Percentiles rank a stretch among this genome's conserved stretches.
Conservation (phyloP, 2,888 invertebrate genomes). For the Pediacus dermestoides region DNA sequence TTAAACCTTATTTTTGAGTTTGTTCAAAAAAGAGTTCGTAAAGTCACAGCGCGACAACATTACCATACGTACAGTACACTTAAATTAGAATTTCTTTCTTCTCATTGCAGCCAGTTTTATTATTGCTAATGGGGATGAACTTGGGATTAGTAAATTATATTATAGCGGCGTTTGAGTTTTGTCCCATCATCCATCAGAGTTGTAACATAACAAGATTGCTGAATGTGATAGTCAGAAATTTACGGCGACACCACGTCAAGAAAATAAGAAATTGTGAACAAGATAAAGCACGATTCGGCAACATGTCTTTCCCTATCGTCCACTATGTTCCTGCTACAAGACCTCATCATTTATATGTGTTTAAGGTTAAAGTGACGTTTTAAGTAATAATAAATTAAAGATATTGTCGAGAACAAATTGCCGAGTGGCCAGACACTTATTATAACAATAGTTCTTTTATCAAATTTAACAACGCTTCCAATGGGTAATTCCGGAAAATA, state of each 20-base stretch:
- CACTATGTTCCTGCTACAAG: conserved; percentile 6
- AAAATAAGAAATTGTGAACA: conserved; percentile 35
- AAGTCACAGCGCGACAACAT: no score
- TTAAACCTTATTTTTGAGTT: conserved; percentile 27
- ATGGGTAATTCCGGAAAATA: no score
- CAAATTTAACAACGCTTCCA: no score
- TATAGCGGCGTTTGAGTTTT: no score
- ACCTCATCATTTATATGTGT: conserved; percentile 6
- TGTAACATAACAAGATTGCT: conserved; percentile 25
- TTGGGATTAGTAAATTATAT: no score
- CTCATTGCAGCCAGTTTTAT: no score
- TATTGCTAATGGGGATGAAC: no score
- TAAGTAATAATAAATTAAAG: conserved; percentile 5
- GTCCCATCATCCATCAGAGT: conserved; percentile 27
- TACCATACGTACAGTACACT: no score
- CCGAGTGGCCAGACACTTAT: conserved; percentile 1
- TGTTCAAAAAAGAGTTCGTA: no score
- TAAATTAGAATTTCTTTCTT: no score
- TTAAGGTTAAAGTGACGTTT: conserved; percentile 6
- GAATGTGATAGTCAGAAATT: conserved; percentile 29
- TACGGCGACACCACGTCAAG: conserved; percentile 31
- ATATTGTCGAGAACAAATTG: conserved; percentile 4
- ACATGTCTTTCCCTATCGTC: conserved; percentile 28
- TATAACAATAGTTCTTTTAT: no score
- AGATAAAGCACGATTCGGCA: conserved; percentile 33